Base-by-base conservation (phyloP, 2,797 vertebrate genomes). In the Labroides dimidiatus region DNA sequence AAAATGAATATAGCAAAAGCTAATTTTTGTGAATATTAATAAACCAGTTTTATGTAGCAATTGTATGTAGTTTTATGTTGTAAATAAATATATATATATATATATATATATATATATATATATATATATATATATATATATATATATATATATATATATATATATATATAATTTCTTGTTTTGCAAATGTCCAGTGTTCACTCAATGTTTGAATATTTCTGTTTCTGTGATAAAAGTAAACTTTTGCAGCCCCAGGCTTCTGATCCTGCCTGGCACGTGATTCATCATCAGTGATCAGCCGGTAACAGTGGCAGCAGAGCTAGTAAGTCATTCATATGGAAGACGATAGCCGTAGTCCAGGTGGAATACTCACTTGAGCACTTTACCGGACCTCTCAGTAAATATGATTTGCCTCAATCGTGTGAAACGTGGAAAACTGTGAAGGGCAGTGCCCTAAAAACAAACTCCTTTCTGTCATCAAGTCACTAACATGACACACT, bases 311-410 rank as follows among this genome's bases (percentile, higher is more conserved):
- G 77, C 87, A 86, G 79, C 84, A 83, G 74, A 54, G 84, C 84
- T 89, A 85, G 84, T 81, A 85, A 85, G 66, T 85, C 80, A 79
- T 67, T 86, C 79, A 84, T 56, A 70, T 62, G 78, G 88, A 87
- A 80, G 84, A 86, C 86, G 86, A 73, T 53, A 89, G 87, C 84
- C 80, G 86, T 47, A 77, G 81, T 87, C 83, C 87, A 92, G 82
- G 87, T 91, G 89, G 89, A 91, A 87, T 79, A 75, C 45, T 80
- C 76, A 82, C 77, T 69, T 17, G 13, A 59, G 72, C 77, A 75
- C 78, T 81, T 69, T 47, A 12, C 55, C 55, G 72, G 63, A 87
- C 75, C 11, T 59, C 12, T 60, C n/a, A 14, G 44, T 24, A 51
- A 17, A 10, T 33, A 24, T 41, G 16, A 12, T 47, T 48, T 2